Conservation (phyloP, 2,888 invertebrate species). For the Acanthacorydalis orientalis region DNA sequence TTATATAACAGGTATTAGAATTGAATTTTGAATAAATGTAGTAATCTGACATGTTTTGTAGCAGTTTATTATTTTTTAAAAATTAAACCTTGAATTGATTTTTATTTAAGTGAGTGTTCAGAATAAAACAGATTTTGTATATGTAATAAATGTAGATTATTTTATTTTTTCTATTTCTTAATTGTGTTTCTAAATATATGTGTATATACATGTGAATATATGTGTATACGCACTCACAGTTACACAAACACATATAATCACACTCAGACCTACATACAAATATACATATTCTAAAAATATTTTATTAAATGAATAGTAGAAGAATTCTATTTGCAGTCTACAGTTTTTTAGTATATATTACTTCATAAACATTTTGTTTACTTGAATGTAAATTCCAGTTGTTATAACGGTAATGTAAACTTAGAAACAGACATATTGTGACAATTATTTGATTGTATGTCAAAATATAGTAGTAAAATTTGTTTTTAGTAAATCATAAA, state of each 20-base stretch:
- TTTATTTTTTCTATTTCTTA: not conserved
- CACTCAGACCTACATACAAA: not conserved
- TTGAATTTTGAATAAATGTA: not conserved
- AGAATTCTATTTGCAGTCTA: too few relatives aligned
- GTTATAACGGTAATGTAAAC: too few relatives aligned
- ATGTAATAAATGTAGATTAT: not conserved
- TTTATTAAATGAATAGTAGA: not conserved
- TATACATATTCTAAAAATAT: not conserved
- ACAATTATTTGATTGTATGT: too few relatives aligned
- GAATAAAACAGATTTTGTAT: not conserved
- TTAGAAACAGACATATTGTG: too few relatives aligned
- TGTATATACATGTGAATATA: not conserved
- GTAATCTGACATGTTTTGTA: too few relatives aligned
- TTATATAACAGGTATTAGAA: not conserved
- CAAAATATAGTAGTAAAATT: too few relatives aligned
- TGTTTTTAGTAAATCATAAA: too few relatives aligned
- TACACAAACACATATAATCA: not conserved
- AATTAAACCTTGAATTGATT: not conserved
- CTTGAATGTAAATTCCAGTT: too few relatives aligned
- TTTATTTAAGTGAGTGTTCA: not conserved
- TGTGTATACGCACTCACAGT: not conserved
- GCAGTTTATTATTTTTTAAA: not conserved
- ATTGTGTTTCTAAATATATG: not conserved
- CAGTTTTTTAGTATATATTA: too few relatives aligned
- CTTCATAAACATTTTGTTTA: too few relatives aligned